Conservation (phyloP, 1,140 invertebrate genomes). For the Thaumatotibia leucotreta region DNA sequence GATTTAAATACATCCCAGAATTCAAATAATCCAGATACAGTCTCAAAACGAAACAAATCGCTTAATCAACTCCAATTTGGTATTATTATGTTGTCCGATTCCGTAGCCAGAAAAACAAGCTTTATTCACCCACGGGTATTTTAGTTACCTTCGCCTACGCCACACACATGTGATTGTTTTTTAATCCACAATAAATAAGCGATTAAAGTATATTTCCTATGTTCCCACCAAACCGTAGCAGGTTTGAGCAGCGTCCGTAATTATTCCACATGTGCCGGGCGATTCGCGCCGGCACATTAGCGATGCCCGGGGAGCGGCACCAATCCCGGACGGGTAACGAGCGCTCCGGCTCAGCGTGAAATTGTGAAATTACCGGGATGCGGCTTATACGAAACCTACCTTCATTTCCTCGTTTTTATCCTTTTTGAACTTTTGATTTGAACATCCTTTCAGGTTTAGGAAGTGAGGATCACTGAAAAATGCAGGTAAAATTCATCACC, state of each 20-base stretch:
- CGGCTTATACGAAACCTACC: background rate
- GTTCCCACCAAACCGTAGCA: conserved; percentile 52
- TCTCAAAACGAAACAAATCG: background rate
- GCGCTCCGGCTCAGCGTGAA: conserved; percentile 68
- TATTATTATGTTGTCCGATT: background rate
- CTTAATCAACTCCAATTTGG: conserved; percentile 6
- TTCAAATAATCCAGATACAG: background rate
- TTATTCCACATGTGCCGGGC: conserved; percentile 61
- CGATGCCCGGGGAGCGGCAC: conserved; percentile 46
- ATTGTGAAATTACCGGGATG: conserved; percentile 68
- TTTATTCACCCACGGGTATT: background rate
- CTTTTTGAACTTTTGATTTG: background rate
- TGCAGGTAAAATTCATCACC: background rate
- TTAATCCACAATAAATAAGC: conserved; percentile 40
- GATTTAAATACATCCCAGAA: background rate
- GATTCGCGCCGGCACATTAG: conserved; percentile 69
- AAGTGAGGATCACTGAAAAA: no score
- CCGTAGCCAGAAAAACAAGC: background rate
- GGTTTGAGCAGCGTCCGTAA: conserved; percentile 56
- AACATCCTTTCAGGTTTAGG: background rate
- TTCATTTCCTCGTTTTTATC: background rate
- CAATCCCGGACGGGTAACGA: conserved; percentile 60
- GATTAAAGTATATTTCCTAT: conserved; percentile 30
- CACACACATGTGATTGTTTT: conserved; percentile 18
- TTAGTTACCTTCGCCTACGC: background rate